Base-by-base conservation (phyloP, 1,140 invertebrate species). In the Patella vulgata region DNA sequence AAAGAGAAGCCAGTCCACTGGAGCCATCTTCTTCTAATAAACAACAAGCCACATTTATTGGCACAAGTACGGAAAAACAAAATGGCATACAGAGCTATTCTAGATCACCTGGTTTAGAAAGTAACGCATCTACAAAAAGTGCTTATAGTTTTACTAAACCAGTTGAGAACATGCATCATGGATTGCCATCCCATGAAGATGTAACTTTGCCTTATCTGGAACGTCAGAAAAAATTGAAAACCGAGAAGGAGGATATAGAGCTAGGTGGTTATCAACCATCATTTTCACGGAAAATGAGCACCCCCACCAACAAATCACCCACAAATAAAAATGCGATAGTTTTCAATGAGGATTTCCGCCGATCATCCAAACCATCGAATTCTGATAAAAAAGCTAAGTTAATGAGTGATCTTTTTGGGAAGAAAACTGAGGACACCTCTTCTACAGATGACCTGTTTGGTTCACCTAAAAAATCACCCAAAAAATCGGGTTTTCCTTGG, bases 141-240 rank as follows among this genome's bases (percentile, higher is more conserved):
- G 67, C 61, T 39, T 72, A 73, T 55, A 42, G 56, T 9, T 79
- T 79, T 50, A 70, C 67, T 11, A 70, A 76, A 50, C 67, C 71
- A 11, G 50, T 74, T 5, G 72, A 75, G 52, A 80, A 77, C 62
- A 48, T 80, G 43, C 75, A 80, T 50, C 47, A 76, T 51, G 74
- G 75, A 3, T 74, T 73, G 65, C 75, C 75, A 3, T 52, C 78
- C 9, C 68, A 71, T 56, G 71, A 77, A 12, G 74, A 77, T 63
- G 61, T 71, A 19, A 48, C 68, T 30, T 51, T 75, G 19, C 63
- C 67, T 8, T 73, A 76, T 51, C 54, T 73, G 23, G 70, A 78
- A 31, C 56, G 52, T 39, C 67, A 68, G 44, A 67, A 67, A 39
- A 65, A 70, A 23, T 58, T 65, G 19, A 57, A 55, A 27, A 27